Evolutionary conservation across 2,888 invertebrate species (phyloP).

Genomic region (Podabrus alpinus): DNA sequence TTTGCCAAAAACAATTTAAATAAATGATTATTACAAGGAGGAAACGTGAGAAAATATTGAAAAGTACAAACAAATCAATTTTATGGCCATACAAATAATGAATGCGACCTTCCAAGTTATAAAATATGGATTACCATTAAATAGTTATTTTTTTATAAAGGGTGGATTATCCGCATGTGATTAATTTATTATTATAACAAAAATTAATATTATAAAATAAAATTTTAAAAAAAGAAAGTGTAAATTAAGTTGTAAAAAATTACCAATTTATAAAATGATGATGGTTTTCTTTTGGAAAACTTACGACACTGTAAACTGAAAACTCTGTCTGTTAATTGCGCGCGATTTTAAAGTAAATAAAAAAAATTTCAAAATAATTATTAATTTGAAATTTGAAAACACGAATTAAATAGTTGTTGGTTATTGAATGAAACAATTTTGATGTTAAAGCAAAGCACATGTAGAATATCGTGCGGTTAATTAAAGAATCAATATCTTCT

Average conservation of each 20-base stretch:
- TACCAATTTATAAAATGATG: background rate
- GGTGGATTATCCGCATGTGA: background rate
- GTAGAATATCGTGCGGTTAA: conserved; percentile 22
- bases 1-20: background rate
- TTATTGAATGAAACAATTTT: background rate
- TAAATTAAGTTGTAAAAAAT: background rate
- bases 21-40: background rate
- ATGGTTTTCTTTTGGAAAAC: background rate
- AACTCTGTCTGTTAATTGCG: background rate
- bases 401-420: background rate
- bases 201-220: background rate
- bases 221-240: background rate
- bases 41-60: background rate
- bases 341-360: background rate
- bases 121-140: background rate
- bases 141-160: background rate
- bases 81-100: background rate
- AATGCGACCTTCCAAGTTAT: background rate
- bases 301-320: background rate
- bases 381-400: background rate
- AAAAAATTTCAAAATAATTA: background rate
- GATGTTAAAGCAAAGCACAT: conserved; percentile 16
- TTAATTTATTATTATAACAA: background rate
- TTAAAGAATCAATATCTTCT: conserved; percentile 24
- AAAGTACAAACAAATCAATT: conserved; percentile 2